These are phyloP conservation scores for Cheirogaleus medius DNA, from an alignment of 2,113 vertebrate species.

Conservation along the genomic window DNA sequence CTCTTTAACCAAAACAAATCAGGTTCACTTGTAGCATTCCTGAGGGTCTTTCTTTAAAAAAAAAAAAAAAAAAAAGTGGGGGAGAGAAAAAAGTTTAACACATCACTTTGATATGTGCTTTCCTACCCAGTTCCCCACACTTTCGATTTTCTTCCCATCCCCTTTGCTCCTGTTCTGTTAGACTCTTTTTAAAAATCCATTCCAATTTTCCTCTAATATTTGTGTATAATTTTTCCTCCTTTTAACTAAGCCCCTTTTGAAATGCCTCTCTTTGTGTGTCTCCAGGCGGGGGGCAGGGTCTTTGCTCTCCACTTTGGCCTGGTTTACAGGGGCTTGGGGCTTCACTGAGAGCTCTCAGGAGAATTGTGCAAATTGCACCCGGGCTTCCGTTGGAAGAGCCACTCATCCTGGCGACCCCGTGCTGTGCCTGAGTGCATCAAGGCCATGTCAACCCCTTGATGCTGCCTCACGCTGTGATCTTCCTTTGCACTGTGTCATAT, in stretches of 20 bases:
- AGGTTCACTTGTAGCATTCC: constrained; percentile 29
- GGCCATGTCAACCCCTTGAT: constrained; percentile 91
- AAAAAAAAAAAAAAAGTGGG: neutral
- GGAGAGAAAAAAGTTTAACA: neutral
- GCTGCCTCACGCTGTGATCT: constrained; percentile 89
- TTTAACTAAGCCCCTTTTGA: constrained; percentile 84
- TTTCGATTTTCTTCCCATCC: constrained; percentile 63
- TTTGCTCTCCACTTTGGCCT: constrained; percentile 82
- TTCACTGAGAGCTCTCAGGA: constrained; percentile 84
- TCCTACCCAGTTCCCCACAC: constrained; percentile 36
- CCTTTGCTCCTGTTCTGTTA: neutral
- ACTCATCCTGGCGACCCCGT: constrained; percentile 86
- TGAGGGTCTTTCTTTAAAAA: constrained; percentile 51
- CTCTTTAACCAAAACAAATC: constrained; percentile 43
- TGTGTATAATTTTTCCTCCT: constrained; percentile 80
- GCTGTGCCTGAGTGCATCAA: constrained; percentile 90
- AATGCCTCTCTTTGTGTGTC: constrained; percentile 83
- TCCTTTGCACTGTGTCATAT: constrained; percentile 90
- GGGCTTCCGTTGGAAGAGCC: constrained; percentile 87
- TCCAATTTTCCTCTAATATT: constrained; percentile 79
- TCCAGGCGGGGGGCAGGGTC: constrained; percentile 77
- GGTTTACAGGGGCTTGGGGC: constrained; percentile 85
- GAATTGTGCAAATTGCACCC: constrained; percentile 88
- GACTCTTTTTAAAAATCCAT: constrained; percentile 43
- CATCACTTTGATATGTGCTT: constrained; percentile 64